Percentiles rank a stretch among this genome's conserved stretches.
These are phyloP conservation scores for Anhinga rufa DNA, from an alignment of 2,113 vertebrate species.

Conservation along the genomic window DNA sequence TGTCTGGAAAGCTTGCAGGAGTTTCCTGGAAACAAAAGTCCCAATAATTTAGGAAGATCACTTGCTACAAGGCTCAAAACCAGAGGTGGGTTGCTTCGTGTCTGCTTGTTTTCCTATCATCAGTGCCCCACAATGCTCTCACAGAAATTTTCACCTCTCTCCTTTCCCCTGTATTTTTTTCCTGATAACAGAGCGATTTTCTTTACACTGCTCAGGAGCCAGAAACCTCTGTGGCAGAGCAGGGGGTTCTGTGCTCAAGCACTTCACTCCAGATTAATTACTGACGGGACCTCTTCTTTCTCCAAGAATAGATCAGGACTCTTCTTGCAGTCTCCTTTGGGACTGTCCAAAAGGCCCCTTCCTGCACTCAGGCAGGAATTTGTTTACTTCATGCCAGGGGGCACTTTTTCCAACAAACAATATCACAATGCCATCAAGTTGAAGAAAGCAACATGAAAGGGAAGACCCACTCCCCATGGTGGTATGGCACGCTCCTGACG, in stretches of 20 bases:
- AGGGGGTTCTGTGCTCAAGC: not conserved
- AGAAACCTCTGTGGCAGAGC: not conserved
- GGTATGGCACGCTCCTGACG: not conserved
- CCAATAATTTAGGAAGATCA: not conserved
- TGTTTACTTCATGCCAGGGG: not conserved
- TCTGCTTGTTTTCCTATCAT: not conserved
- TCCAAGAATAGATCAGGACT: not conserved
- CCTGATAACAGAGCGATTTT: not conserved
- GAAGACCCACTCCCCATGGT: not conserved
- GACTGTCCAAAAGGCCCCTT: not conserved
- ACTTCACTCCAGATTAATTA: not conserved
- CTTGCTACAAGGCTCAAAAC: not conserved
- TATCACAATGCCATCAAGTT: not conserved
- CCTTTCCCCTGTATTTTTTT: not conserved
- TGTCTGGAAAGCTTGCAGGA: not conserved
- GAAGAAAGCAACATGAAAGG: not conserved
- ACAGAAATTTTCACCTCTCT: not conserved
- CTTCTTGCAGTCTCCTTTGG: not conserved
- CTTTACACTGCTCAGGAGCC: not conserved
- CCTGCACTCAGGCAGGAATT: not conserved
- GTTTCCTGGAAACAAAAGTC: not conserved
- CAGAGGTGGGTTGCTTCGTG: not conserved
- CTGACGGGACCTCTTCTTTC: not conserved
- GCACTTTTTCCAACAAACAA: not conserved
- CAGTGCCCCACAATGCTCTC: too few relatives aligned